Conservation (phyloP, 1,140 invertebrate species). For the Drosophila sucinea region DNA sequence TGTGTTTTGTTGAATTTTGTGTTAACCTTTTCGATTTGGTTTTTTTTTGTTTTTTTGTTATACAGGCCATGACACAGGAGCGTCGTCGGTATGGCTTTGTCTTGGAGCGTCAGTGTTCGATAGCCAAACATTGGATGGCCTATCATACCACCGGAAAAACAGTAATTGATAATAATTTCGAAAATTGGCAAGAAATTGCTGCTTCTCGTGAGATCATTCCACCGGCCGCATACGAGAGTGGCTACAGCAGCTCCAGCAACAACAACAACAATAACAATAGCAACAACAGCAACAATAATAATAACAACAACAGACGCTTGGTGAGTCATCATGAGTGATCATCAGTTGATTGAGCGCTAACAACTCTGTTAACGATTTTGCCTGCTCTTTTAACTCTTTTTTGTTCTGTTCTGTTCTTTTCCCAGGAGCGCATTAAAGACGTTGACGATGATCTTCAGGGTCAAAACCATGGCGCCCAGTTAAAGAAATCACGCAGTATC, state of each 20-base stretch:
- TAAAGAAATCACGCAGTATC: conserved; percentile 93
- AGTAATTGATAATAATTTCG: conserved; percentile 90
- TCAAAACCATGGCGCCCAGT: conserved; percentile 85
- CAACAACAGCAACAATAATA: conserved; percentile 21
- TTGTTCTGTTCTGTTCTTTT: conserved; percentile 6
- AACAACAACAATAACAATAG: conserved; percentile 35
- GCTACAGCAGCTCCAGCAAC: conserved; percentile 57
- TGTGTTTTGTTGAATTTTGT: conserved; percentile 4
- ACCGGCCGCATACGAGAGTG: conserved; percentile 71
- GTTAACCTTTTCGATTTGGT: conserved; percentile 11
- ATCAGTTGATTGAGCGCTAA: conserved; percentile 44
- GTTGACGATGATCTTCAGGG: conserved; percentile 82
- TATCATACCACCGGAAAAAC: conserved; percentile 92
- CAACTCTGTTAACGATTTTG: conserved; percentile 36
- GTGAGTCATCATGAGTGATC: conserved; percentile 51
- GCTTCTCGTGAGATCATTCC: conserved; percentile 91
- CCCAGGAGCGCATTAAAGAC: conserved; percentile 82
- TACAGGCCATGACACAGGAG: conserved; percentile 96
- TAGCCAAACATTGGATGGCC: conserved; percentile 95
- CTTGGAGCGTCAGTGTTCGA: conserved; percentile 93
- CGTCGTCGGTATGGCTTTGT: conserved; percentile 96
- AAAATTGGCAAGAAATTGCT: conserved; percentile 94
- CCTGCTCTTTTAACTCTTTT: background rate
- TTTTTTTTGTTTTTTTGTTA: conserved; percentile 32
- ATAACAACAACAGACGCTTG: conserved; percentile 67